Evolutionary conservation across 2,113 vertebrate species (phyloP).

Genomic region (Tenrec ecaudatus): DNA sequence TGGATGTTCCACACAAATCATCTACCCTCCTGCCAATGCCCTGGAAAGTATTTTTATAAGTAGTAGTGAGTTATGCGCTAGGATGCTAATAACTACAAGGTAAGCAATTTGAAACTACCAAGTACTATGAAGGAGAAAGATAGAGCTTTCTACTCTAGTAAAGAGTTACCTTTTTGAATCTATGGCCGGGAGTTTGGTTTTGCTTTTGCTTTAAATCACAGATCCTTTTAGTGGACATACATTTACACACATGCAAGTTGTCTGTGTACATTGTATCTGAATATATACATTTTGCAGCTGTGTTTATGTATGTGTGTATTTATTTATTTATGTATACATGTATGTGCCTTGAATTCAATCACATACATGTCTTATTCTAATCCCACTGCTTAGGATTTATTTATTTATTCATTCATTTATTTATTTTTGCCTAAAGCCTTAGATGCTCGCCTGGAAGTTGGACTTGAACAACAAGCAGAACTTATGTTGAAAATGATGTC

Average conservation of each 20-base stretch:
- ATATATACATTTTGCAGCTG: neutral
- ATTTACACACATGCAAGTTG: neutral
- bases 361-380: neutral
- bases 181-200: too few species aligned
- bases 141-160: too few species aligned
- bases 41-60: neutral
- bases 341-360: too few species aligned
- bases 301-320: neutral
- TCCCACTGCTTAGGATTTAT: neutral
- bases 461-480: conserved; percentile 98
- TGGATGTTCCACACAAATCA: neutral
- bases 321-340: too few species aligned
- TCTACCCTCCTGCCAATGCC: neutral
- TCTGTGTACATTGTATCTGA: neutral
- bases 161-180: too few species aligned
- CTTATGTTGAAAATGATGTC: conserved; percentile 99
- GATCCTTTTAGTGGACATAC: neutral
- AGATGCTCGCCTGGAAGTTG: conserved; percentile 97
- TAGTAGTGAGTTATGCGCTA: too few species aligned
- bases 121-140: too few species aligned
- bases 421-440: conserved; percentile 87
- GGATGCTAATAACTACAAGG: too few species aligned
- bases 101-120: too few species aligned
- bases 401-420: too few species aligned
- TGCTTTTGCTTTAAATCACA: neutral